Evolutionary conservation across 2,888 invertebrate genomes (phyloP).

Genomic region (Emmelina monodactyla): DNA sequence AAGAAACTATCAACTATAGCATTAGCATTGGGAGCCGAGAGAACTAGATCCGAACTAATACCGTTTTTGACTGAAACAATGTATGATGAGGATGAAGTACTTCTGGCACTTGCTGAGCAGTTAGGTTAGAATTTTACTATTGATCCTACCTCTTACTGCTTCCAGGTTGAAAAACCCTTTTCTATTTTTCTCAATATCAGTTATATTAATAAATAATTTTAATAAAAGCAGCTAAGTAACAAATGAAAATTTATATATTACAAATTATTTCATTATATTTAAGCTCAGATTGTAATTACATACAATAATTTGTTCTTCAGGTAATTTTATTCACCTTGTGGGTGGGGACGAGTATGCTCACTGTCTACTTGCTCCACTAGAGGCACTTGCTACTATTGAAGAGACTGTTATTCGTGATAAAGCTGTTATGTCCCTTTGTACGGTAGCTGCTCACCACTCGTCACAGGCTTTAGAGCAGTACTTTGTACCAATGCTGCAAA

Average conservation of each 20-base stretch:
- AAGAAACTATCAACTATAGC: slow-evolving; percentile 99
- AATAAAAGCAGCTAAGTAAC: no score
- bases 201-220: no score
- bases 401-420: slow-evolving; percentile 99
- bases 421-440: slow-evolving; percentile 92
- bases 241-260: no score
- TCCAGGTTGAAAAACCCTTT: no score
- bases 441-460: slow-evolving; percentile 93
- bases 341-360: slow-evolving; percentile 97
- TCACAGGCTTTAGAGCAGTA: slow-evolving; percentile 92
- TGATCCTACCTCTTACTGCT: no score
- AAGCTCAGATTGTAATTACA: no score
- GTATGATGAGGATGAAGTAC: slow-evolving; percentile 99
- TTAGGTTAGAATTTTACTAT: no score
- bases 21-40: slow-evolving; percentile 96
- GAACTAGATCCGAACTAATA: slow-evolving; percentile 91
- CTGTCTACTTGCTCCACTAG: slow-evolving; percentile 92
- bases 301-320: no score
- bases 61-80: slow-evolving; percentile 99
- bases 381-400: slow-evolving; percentile 96
- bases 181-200: no score
- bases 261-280: no score
- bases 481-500: slow-evolving; percentile 94
- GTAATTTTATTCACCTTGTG: slow-evolving; percentile 88
- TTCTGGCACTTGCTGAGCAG: slow-evolving; percentile 97